These are phyloP conservation scores for Ptychochromis oligacanthus DNA, from an alignment of 2,113 vertebrate species.

Conservation along the genomic window DNA sequence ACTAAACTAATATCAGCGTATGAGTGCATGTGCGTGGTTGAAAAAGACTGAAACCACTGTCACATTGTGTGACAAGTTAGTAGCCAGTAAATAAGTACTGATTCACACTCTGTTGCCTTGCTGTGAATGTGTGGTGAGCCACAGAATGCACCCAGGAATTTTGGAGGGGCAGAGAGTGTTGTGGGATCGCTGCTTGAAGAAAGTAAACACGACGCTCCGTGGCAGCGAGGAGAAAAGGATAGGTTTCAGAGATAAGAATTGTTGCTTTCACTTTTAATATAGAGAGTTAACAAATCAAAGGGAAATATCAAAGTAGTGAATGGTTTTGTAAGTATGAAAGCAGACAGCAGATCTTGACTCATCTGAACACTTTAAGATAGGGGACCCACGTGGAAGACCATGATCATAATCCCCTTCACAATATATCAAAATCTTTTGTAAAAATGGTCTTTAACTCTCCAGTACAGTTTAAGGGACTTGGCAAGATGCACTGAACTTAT, in stretches of 20 bases:
- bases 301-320: neutral
- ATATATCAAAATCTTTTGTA: neutral
- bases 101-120: slow-evolving; percentile 21
- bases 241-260: neutral
- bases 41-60: slow-evolving; percentile 6
- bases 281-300: neutral
- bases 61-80: slow-evolving; percentile 7
- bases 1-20: neutral
- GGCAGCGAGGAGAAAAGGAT: neutral
- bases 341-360: neutral
- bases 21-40: neutral
- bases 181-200: slow-evolving; percentile 8
- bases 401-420: neutral
- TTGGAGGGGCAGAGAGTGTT: slow-evolving; percentile 17
- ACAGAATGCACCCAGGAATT: slow-evolving; percentile 49
- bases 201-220: slow-evolving; percentile 30
- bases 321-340: neutral
- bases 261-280: neutral
- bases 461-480: neutral
- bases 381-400: neutral
- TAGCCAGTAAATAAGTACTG: slow-evolving; percentile 9
- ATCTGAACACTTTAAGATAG: neutral
- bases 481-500: neutral
- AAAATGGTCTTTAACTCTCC: neutral
- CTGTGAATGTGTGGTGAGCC: slow-evolving; percentile 53